Percentiles rank a stretch among this genome's conserved stretches.
Conservation (phyloP, 2,888 invertebrate species). For the Conistra vaccinii region DNA sequence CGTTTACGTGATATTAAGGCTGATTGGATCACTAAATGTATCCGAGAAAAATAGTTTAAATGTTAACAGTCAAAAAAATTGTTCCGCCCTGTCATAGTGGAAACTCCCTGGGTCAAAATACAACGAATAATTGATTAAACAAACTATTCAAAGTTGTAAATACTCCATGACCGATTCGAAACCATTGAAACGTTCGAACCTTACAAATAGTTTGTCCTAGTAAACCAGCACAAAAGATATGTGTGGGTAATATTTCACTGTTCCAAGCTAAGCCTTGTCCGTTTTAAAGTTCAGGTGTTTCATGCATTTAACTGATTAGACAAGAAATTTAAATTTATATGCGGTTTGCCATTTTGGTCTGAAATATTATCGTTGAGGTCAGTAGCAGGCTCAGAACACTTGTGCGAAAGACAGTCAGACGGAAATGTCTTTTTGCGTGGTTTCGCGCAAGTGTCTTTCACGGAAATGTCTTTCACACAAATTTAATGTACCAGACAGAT, state of each 20-base stretch:
- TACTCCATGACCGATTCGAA: slow-evolving; percentile 6
- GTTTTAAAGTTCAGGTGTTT: slow-evolving; percentile 40
- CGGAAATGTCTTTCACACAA: background rate
- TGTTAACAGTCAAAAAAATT: background rate
- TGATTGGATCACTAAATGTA: background rate
- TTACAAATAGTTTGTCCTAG: slow-evolving; percentile 4
- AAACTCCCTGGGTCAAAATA: background rate
- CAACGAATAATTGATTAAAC: background rate
- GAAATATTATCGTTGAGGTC: slow-evolving; percentile 20
- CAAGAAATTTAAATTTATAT: slow-evolving; percentile 45
- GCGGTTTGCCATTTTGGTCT: slow-evolving; percentile 26
- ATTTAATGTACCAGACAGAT: too few relatives aligned
- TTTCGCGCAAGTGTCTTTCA: background rate
- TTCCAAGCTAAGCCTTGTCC: background rate
- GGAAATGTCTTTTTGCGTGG: too few relatives aligned
- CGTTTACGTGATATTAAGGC: background rate
- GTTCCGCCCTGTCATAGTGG: background rate
- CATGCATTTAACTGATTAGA: slow-evolving; percentile 37
- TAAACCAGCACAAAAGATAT: slow-evolving; percentile 23
- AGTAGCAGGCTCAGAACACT: background rate
- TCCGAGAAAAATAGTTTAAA: background rate
- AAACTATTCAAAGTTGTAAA: background rate
- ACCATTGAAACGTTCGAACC: slow-evolving; percentile 5
- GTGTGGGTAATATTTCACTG: slow-evolving; percentile 29
- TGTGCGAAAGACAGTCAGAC: background rate